Evolutionary conservation across 2,888 invertebrate genomes (phyloP).

Genomic region (Campoplex capitator): DNA sequence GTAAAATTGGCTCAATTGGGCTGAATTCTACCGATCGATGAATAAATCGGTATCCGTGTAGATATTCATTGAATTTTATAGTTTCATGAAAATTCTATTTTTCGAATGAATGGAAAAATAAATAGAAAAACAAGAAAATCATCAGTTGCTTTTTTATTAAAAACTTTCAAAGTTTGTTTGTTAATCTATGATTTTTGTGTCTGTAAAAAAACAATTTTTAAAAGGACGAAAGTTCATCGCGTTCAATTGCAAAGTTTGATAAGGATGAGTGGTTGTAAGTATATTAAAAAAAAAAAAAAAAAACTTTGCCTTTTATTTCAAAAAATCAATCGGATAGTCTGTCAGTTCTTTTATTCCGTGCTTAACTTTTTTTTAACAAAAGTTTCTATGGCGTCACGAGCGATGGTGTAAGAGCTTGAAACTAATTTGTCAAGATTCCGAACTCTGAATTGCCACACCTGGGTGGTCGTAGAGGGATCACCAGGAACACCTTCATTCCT

Average conservation of each 20-base stretch:
- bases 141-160: too few relatives aligned
- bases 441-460: slow-evolving; percentile 52
- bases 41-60: not conserved
- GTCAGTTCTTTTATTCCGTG: not conserved
- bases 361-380: not conserved
- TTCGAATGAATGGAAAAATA: not conserved
- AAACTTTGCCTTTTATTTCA: slow-evolving; percentile 51
- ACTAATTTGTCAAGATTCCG: slow-evolving; percentile 68
- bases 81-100: not conserved
- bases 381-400: not conserved
- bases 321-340: slow-evolving; percentile 52
- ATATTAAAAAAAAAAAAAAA: not conserved
- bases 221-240: not conserved
- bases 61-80: not conserved
- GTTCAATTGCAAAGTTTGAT: not conserved
- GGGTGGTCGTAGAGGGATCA: slow-evolving; percentile 1
- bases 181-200: not conserved
- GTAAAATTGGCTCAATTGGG: not conserved
- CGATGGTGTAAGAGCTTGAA: slow-evolving; percentile 11
- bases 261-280: not conserved
- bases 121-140: not conserved
- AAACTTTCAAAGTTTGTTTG: too few relatives aligned
- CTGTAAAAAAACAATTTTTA: not conserved
- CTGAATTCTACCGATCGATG: not conserved
- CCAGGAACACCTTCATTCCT: slow-evolving; percentile 1